A percentile compares a stretch with the other conserved stretches of the same genome.
Evolutionary conservation across 2,797 vertebrate species (phyloP).

Genomic region (Myiotriccus ornatus): DNA sequence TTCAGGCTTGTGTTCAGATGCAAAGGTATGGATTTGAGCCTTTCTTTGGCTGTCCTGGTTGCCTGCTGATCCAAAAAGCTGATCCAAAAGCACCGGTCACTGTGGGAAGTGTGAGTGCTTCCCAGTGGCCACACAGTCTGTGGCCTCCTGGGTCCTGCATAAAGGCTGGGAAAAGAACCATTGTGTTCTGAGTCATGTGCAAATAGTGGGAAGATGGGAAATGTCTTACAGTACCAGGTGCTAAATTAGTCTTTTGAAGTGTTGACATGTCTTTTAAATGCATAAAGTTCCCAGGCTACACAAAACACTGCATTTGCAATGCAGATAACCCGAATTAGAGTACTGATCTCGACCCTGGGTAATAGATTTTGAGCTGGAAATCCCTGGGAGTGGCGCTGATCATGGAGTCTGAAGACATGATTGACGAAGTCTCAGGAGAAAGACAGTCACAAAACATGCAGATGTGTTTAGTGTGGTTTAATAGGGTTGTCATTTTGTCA

Average conservation of each 20-base stretch:
- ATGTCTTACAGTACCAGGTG: neutral
- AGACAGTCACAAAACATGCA: neutral
- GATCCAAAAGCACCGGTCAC: neutral
- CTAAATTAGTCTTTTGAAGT: slow-evolving; percentile 33
- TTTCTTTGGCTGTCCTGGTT: neutral
- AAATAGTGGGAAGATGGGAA: neutral
- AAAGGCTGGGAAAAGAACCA: neutral
- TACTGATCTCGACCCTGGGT: neutral
- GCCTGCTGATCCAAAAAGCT: neutral
- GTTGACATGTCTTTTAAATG: slow-evolving; percentile 23
- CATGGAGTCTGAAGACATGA: neutral
- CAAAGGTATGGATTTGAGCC: neutral
- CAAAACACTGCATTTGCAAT: slow-evolving; percentile 41
- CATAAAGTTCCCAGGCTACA: neutral
- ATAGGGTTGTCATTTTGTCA: slow-evolving; percentile 12
- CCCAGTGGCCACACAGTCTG: neutral
- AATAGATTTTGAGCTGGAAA: slow-evolving; percentile 43
- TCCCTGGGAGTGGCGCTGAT: slow-evolving; percentile 4
- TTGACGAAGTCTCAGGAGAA: neutral
- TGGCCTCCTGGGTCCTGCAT: neutral
- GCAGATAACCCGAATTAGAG: slow-evolving; percentile 2
- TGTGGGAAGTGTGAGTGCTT: neutral
- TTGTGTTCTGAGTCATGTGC: neutral
- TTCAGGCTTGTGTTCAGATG: neutral
- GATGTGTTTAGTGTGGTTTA: neutral